Conservation (phyloP, 1,140 invertebrate genomes). For the Magallana ariakensis region DNA sequence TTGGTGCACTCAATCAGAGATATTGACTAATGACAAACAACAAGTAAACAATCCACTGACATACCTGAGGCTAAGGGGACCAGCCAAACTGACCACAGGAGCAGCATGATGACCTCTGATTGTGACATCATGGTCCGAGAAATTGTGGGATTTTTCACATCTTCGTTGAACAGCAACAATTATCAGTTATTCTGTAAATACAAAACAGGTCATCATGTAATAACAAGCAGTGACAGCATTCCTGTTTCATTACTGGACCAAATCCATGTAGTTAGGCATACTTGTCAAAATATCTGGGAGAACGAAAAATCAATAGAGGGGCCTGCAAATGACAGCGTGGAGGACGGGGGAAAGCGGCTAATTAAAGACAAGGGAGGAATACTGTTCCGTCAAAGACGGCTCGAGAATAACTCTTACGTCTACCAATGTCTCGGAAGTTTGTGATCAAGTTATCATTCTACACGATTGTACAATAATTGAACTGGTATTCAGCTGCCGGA, state of each 20-base stretch:
- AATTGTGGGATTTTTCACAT: not conserved
- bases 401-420: not conserved
- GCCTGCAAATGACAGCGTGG: not conserved
- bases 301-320: conserved; percentile 9
- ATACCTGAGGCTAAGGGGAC: not conserved
- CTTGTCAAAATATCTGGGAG: not conserved
- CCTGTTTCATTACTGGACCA: conserved; percentile 6
- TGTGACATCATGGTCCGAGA: not conserved
- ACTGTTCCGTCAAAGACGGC: not conserved
- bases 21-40: too few species aligned
- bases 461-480: too few species aligned
- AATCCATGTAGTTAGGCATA: conserved; percentile 20
- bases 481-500: too few species aligned
- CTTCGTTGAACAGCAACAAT: not conserved
- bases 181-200: not conserved
- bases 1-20: too few species aligned
- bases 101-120: not conserved
- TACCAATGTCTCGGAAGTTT: too few species aligned
- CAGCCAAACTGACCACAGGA: not conserved
- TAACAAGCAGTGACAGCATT: not conserved
- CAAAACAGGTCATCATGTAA: not conserved
- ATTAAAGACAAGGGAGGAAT: not conserved
- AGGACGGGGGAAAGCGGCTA: not conserved
- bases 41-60: not conserved
- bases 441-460: too few species aligned